Base-by-base conservation (phyloP, 2,888 invertebrate species). In the Seladonia tumulorum region DNA sequence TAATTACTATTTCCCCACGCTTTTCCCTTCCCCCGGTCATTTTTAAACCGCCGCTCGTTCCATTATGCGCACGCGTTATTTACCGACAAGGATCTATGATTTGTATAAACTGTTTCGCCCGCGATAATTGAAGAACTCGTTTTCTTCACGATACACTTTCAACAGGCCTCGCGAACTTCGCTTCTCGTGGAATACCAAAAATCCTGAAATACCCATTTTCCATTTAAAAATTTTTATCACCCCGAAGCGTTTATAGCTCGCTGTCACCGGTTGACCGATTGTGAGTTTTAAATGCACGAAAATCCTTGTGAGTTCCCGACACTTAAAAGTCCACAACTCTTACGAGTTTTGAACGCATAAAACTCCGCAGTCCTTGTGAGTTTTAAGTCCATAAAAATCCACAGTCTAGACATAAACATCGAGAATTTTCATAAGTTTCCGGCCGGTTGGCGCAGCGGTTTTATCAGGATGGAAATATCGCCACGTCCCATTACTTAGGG, bases 381-480 rank as follows among this genome's bases (percentile, higher is more conserved):
- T 29, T 16, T 7, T 3, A 18, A 18, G 18, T 14, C 29, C 16
- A 63, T 29, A 29, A 63, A 18, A 63, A 63, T 63, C 18, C 29
- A 29, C 63, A 29, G 18, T 63, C 63, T 63, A 16, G 7, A 8
- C 29, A 63, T 29, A 29, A 63, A 63, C 63, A 29, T 63, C 63
- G 29, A 63, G 22, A 68, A 39, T 68, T 68, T 35, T 68, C 39
- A 22, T 18, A 35, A 68, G 22, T 68, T 68, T 39, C 68, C 22
- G 16, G 25, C 29, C 29, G 68, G 68, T 39, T 39, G 22, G 35
- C 39, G 39, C 22, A 14, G 18, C 68, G 35, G 35, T 68, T 22
- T 39, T 39, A 42, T 42, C n/a, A 5, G 8, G 63, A 63, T 29
- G 63, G n/a, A 70, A 42, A 70, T 78, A 81, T 60, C 39, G 25